phyloP scores from a whole-genome alignment of 2,888 invertebrate species.

The Polydrusus tereticollis region DNA sequence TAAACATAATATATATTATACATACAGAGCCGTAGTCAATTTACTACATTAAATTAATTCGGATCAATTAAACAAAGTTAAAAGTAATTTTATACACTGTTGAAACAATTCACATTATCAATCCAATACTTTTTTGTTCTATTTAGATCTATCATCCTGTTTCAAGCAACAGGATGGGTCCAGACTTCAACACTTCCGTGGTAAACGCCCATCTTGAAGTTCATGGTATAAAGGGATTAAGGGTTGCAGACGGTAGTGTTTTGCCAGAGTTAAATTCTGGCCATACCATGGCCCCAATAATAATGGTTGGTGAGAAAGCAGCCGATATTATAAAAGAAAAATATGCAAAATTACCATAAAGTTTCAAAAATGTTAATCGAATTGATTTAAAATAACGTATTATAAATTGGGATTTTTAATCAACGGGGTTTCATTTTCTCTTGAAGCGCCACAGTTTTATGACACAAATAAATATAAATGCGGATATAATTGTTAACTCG shows the following conservation, averaged over 20 bases:
- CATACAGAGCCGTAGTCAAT: too few relatives aligned
- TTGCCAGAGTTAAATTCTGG: slow-evolving; percentile 18
- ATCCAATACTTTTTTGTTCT: not conserved
- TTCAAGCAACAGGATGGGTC: slow-evolving; percentile 13
- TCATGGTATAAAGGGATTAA: slow-evolving; percentile 4
- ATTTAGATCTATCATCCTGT: slow-evolving; percentile 5
- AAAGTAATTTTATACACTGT: too few relatives aligned
- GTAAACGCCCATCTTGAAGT: not conserved
- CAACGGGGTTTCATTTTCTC: too few relatives aligned
- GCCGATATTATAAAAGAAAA: slow-evolving; percentile 21
- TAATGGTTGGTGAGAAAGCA: slow-evolving; percentile 31
- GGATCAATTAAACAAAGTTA: too few relatives aligned
- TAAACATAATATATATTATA: too few relatives aligned
- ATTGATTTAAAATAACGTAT: too few relatives aligned
- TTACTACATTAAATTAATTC: too few relatives aligned
- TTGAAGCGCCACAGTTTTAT: too few relatives aligned
- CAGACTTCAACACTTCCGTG: slow-evolving; percentile 11
- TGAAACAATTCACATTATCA: not conserved
- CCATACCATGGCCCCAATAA: slow-evolving; percentile 11
- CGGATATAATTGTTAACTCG: too few relatives aligned
- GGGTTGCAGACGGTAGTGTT: slow-evolving; percentile 17
- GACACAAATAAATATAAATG: too few relatives aligned
- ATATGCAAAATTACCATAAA: not conserved
- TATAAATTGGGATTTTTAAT: too few relatives aligned
- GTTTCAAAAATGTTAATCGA: not conserved